phyloP scores from a whole-genome alignment of 2,113 vertebrate species.

The Gila orcuttii region DNA sequence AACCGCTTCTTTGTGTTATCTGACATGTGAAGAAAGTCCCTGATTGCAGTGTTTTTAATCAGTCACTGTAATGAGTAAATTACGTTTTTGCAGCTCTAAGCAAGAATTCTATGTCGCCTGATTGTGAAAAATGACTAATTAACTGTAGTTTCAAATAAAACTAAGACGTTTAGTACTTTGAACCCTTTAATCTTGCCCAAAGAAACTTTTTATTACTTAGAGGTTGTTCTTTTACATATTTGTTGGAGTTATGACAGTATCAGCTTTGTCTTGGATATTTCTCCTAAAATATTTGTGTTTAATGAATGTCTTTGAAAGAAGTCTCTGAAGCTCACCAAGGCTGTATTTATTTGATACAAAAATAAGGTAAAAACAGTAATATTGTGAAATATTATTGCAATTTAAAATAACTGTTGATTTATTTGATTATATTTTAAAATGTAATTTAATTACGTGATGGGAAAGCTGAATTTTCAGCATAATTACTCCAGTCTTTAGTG shows the following conservation, averaged over 20 bases:
- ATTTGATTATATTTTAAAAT: not conserved
- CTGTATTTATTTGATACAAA: not conserved
- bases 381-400: not conserved
- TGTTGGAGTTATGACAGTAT: not conserved
- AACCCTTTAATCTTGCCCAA: not conserved
- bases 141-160: conserved; percentile 6
- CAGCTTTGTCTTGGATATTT: not conserved
- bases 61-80: not conserved
- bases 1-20: not conserved
- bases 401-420: not conserved
- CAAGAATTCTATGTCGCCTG: not conserved
- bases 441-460: not conserved
- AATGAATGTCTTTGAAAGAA: not conserved
- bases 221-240: not conserved
- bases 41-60: not conserved
- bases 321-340: not conserved
- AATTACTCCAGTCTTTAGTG: no score
- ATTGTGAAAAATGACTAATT: not conserved
- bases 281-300: not conserved
- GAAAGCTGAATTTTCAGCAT: not conserved
- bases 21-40: not conserved
- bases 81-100: not conserved
- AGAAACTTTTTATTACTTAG: not conserved
- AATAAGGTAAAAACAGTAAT: not conserved
- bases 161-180: not conserved